phyloP scores from a whole-genome alignment of 2,113 vertebrate genomes.

The Mus musculus region GRCm39 chr16:57375001-57375500 shows the following conservation, averaged over 20 bases:
- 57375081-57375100: conserved; percentile 1
- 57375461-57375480: conserved; percentile 22
- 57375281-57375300: background rate
- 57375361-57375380: conserved; percentile 1
- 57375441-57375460: conserved; percentile 46
- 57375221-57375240: background rate
- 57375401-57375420: conserved; percentile 20
- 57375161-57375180: background rate
- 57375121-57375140: background rate
- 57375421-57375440: conserved; percentile 40
- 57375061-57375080: conserved; percentile 14
- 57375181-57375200: background rate
- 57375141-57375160: conserved; percentile 13
- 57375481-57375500: conserved; percentile 56
- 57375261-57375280: background rate
- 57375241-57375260: too few species aligned
- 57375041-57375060: background rate
- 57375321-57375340: conserved; percentile 15
- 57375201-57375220: conserved; percentile 16
- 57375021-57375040: background rate
- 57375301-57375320: background rate
- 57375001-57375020: background rate
- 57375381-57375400: background rate
- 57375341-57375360: conserved; percentile 51
- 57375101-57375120: background rate